Evolutionary conservation across 2,797 vertebrate genomes (phyloP).

Genomic region (Dallia pectoralis): DNA sequence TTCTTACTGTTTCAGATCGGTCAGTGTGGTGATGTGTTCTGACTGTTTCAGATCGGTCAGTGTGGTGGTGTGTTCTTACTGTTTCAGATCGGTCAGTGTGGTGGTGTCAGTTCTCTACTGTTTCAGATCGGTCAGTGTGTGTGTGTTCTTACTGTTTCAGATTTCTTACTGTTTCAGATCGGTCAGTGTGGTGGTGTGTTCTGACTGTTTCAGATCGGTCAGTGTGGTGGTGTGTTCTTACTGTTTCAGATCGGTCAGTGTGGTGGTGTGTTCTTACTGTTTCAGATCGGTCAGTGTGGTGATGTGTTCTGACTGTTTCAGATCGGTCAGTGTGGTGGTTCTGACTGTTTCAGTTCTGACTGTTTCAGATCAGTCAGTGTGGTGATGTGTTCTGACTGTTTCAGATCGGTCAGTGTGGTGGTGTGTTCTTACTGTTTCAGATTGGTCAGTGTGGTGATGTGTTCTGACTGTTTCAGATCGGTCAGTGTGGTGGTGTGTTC

Average conservation of each 20-base stretch:
- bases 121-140: slow-evolving; percentile 9
- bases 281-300: too few species aligned
- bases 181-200: slow-evolving; percentile 21
- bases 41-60: too few species aligned
- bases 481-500: too few species aligned
- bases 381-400: slow-evolving; percentile 11
- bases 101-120: slow-evolving; percentile 36
- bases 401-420: too few species aligned
- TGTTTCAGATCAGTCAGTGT: neutral
- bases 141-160: too few species aligned
- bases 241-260: slow-evolving; percentile 1
- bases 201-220: slow-evolving; percentile 86
- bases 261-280: slow-evolving; percentile 20
- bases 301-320: slow-evolving; percentile 84
- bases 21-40: slow-evolving; percentile 19
- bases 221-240: slow-evolving; percentile 54
- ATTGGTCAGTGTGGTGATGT: too few species aligned
- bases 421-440: too few species aligned
- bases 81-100: slow-evolving; percentile 79
- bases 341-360: neutral
- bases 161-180: too few species aligned
- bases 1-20: neutral
- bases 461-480: too few species aligned
- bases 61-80: slow-evolving; percentile 72
- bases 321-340: slow-evolving; percentile 62